Percentiles rank a stretch among this genome's conserved stretches.
Evolutionary conservation across 2,113 vertebrate species (phyloP).

Genomic region (Pteruthius melanotis): DNA sequence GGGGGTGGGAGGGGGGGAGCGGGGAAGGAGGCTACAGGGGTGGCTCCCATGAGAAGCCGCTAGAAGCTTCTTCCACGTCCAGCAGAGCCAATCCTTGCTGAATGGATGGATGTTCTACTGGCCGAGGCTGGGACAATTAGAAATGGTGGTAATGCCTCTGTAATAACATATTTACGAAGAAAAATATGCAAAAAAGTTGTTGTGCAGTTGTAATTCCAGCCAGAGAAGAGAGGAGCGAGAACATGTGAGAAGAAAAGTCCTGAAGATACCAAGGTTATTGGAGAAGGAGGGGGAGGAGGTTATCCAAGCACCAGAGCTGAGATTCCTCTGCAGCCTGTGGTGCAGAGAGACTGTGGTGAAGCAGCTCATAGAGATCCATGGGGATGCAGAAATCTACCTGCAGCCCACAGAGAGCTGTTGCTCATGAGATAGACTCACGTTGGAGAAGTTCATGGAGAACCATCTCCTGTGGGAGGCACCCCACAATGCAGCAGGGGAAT

Average conservation of each 20-base stretch:
- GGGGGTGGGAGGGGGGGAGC: no score
- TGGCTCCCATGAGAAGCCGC: background rate
- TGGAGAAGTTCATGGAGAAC: background rate
- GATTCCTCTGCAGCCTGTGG: background rate
- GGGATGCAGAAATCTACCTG: background rate
- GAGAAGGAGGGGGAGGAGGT: background rate
- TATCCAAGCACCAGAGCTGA: no score
- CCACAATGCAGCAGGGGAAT: background rate
- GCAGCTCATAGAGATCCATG: background rate
- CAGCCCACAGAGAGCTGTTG: no score
- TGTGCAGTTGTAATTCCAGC: background rate
- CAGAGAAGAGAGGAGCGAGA: background rate
- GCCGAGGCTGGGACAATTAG: background rate
- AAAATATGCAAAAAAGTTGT: background rate
- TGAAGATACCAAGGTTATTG: no score
- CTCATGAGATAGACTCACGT: accelerated
- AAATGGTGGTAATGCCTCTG: background rate
- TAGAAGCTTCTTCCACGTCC: background rate
- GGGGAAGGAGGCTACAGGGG: accelerated
- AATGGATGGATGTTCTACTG: background rate
- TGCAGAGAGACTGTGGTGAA: background rate
- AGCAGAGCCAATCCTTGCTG: background rate
- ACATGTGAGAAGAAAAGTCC: accelerated
- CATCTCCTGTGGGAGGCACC: accelerated
- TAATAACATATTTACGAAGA: background rate